These are phyloP conservation scores for Trissolcus brochymenae DNA, from an alignment of 2,888 invertebrate species.

Conservation along the genomic window DNA sequence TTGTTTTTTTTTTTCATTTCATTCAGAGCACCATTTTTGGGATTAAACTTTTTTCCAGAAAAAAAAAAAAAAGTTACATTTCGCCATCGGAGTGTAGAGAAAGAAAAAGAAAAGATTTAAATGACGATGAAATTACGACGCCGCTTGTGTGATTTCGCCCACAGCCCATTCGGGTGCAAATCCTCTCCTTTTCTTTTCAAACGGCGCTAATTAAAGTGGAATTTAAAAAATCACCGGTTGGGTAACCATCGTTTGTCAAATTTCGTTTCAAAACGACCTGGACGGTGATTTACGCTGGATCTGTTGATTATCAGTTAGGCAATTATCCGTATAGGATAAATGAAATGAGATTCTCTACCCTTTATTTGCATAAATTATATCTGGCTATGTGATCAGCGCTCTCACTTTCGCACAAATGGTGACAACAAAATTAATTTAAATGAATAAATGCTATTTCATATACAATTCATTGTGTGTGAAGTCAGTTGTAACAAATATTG, in stretches of 20 bases:
- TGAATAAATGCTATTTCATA: too few species aligned
- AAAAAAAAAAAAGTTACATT: not conserved
- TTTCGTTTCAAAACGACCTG: conserved; percentile 30
- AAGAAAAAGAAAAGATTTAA: conserved; percentile 8
- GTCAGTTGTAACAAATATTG: too few species aligned
- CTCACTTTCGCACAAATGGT: too few species aligned
- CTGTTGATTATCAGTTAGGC: conserved; percentile 28
- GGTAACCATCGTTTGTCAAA: conserved; percentile 24
- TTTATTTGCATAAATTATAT: conserved; percentile 45
- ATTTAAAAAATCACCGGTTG: conserved; percentile 4
- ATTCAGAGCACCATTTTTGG: not conserved
- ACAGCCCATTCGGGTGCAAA: conserved; percentile 8
- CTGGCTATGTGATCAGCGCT: not conserved
- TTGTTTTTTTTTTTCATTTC: too few species aligned
- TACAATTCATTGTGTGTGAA: too few species aligned
- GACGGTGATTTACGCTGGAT: conserved; percentile 33
- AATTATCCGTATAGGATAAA: conserved; percentile 26
- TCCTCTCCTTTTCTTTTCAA: conserved; percentile 1
- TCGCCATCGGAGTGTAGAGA: not conserved
- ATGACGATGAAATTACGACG: conserved; percentile 3
- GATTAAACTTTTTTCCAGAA: not conserved
- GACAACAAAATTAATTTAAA: too few species aligned
- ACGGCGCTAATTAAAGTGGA: not conserved
- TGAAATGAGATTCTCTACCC: conserved; percentile 21
- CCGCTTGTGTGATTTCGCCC: not conserved